Evolutionary conservation across 2,113 vertebrate genomes (phyloP).

Genomic region (Capreolus pygargus): DNA sequence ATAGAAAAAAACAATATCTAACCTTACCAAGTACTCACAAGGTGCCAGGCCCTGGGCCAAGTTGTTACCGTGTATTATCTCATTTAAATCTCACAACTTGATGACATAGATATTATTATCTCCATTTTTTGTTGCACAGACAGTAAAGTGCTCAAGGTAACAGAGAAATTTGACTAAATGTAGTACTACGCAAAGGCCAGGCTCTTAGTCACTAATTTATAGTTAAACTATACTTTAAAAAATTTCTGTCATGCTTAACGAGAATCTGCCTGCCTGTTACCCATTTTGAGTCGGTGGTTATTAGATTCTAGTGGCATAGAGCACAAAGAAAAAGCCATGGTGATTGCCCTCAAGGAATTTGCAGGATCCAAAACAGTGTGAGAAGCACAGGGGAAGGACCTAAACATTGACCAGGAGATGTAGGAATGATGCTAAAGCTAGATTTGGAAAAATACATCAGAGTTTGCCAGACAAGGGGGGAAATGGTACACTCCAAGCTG

Average conservation of each 20-base stretch:
- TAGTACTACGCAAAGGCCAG: neutral
- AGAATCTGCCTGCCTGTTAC: neutral
- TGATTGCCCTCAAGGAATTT: neutral
- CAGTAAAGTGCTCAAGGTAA: neutral
- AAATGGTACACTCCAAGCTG: neutral
- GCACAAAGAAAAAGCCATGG: neutral
- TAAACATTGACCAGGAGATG: neutral
- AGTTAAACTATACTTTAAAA: neutral
- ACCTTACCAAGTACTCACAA: neutral
- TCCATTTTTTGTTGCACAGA: neutral
- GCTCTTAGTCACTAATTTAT: neutral
- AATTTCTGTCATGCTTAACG: neutral
- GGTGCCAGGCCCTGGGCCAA: neutral
- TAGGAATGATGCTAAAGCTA: neutral
- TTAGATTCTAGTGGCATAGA: neutral
- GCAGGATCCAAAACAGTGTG: neutral
- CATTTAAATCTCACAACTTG: slow-evolving; percentile 2
- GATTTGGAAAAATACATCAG: neutral
- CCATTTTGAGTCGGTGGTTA: neutral
- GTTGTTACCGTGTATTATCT: neutral
- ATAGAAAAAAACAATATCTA: neutral
- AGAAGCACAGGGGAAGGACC: neutral
- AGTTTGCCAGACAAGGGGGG: neutral
- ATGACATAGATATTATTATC: neutral
- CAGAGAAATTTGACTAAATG: neutral